Percentiles rank a stretch among this genome's conserved stretches.
Conservation (phyloP, 2,113 vertebrate species). For the Phalacrocorax pelagicus region DNA sequence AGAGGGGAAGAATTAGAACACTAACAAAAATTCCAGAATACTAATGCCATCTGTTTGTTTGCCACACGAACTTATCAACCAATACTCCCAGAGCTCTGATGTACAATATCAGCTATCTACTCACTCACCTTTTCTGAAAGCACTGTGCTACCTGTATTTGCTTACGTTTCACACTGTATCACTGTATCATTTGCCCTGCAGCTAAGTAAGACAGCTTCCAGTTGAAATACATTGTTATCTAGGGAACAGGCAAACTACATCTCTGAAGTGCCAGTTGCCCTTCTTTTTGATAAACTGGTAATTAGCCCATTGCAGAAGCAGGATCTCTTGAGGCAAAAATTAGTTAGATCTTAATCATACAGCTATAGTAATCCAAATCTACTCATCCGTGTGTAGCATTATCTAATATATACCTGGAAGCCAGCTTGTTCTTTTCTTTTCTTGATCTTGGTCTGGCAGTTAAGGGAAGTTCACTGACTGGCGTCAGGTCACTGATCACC, state of each 20-base stretch:
- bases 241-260: background rate
- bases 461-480: constrained; percentile 94
- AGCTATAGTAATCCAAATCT: background rate
- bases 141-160: background rate
- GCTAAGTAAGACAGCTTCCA: background rate
- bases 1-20: constrained; percentile 52
- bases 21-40: constrained; percentile 5
- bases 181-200: background rate
- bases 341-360: background rate
- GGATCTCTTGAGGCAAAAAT: background rate
- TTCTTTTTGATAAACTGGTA: background rate
- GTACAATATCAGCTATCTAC: background rate
- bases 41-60: background rate
- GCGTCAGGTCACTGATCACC: constrained; percentile 97
- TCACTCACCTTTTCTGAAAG: background rate
- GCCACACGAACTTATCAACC: background rate
- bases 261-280: background rate
- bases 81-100: background rate
- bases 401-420: constrained; percentile 84
- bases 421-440: constrained; percentile 98
- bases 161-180: background rate
- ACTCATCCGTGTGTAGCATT: background rate
- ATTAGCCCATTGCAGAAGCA: background rate
- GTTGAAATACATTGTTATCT: background rate
- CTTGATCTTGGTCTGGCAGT: constrained; percentile 93